phyloP scores from a whole-genome alignment of 2,888 invertebrate genomes.

The Sphaeridia pumilis region DNA sequence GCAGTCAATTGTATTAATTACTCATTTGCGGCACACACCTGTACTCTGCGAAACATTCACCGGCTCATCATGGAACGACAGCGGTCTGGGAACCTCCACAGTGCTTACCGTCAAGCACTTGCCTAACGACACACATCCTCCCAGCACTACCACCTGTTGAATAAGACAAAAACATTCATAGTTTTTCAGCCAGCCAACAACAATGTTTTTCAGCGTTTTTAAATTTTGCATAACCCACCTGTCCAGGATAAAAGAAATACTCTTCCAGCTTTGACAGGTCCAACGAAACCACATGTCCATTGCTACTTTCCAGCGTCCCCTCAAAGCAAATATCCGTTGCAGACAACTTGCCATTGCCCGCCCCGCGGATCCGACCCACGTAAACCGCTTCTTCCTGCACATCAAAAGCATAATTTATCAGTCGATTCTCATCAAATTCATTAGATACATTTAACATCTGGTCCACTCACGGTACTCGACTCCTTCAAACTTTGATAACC shows the following conservation, averaged over 20 bases:
- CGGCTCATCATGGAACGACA: conserved; percentile 41
- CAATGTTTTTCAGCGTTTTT: not conserved
- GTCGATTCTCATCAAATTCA: not conserved
- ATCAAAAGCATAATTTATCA: not conserved
- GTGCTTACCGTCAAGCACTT: conserved; percentile 55
- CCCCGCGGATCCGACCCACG: conserved; percentile 64
- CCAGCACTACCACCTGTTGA: conserved; percentile 51
- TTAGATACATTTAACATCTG: not conserved
- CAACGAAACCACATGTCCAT: conserved; percentile 40
- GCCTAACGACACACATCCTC: conserved; percentile 60
- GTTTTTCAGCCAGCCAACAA: too few species aligned
- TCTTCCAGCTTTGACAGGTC: conserved; percentile 47
- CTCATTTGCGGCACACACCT: conserved; percentile 7
- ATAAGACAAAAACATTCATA: not conserved
- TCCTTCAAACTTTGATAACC: conserved; percentile 38
- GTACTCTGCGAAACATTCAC: conserved; percentile 39
- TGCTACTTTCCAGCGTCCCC: conserved; percentile 46
- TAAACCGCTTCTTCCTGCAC: conserved; percentile 43
- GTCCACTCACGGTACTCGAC: conserved; percentile 37
- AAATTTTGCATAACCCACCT: conserved; percentile 39
- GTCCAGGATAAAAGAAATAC: conserved; percentile 65
- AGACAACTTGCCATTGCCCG: conserved; percentile 65
- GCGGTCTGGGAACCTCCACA: conserved; percentile 49
- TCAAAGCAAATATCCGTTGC: conserved; percentile 57
- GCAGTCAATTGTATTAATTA: not conserved